Percentiles rank a stretch among this genome's conserved stretches.
Evolutionary conservation across 2,113 vertebrate genomes (phyloP).

Genomic region (Dermatemys mawii): DNA sequence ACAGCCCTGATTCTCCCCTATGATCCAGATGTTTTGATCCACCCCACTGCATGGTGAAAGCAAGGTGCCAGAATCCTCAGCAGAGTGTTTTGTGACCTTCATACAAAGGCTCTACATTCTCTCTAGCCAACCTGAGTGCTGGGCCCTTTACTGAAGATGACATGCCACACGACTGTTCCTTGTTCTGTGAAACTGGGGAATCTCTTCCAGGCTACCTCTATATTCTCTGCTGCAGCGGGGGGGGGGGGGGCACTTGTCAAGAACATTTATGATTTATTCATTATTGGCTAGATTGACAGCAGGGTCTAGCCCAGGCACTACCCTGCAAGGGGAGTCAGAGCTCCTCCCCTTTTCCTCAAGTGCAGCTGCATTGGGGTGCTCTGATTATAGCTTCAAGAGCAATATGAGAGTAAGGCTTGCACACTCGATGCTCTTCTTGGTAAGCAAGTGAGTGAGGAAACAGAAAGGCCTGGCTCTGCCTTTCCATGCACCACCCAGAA

Average conservation of each 20-base stretch:
- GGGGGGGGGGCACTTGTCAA: background rate
- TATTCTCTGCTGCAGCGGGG: background rate
- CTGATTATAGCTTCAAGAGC: background rate
- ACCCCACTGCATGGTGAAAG: background rate
- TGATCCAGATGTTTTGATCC: background rate
- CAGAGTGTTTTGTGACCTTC: background rate
- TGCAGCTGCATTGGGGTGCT: accelerated
- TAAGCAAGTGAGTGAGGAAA: background rate
- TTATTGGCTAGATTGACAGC: background rate
- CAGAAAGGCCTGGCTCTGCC: background rate
- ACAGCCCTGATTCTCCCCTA: background rate
- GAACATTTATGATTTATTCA: background rate
- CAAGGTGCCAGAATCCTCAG: background rate
- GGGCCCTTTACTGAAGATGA: accelerated
- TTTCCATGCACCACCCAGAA: background rate
- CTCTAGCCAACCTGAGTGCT: background rate
- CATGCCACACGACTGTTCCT: background rate
- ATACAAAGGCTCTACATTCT: background rate
- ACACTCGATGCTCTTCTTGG: accelerated
- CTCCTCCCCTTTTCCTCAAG: background rate
- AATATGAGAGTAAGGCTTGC: background rate
- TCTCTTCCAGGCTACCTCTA: background rate
- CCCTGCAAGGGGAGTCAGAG: background rate
- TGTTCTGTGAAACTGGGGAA: background rate
- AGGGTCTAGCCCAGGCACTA: accelerated